These are phyloP conservation scores for Glaucopsyche alexis DNA, from an alignment of 2,888 invertebrate species.

Conservation along the genomic window DNA sequence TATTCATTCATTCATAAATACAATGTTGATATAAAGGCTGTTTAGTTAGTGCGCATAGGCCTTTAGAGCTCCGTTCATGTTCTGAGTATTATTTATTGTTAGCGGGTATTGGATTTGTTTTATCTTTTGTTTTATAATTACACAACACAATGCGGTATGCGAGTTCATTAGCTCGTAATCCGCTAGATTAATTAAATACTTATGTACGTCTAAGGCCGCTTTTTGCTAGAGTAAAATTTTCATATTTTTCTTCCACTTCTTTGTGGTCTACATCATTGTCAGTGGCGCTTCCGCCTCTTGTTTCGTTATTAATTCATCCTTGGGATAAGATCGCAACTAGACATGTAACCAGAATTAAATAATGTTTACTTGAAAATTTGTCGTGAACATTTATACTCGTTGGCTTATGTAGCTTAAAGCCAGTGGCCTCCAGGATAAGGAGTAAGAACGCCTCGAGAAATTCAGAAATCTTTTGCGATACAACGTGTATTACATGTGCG, in stretches of 20 bases:
- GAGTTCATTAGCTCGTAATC: slow-evolving; percentile 5
- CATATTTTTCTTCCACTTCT: background rate
- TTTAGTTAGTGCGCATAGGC: background rate
- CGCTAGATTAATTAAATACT: background rate
- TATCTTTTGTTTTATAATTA: background rate
- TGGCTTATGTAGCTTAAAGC: background rate
- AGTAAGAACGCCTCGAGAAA: background rate
- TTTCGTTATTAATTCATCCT: background rate
- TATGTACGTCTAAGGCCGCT: background rate
- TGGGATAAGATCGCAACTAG: too few relatives aligned
- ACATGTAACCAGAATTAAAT: background rate
- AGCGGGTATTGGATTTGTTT: background rate
- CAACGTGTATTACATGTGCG: background rate
- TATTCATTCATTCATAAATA: too few relatives aligned
- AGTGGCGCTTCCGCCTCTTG: background rate
- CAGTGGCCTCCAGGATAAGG: background rate
- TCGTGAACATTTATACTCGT: background rate
- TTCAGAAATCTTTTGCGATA: slow-evolving; percentile 12
- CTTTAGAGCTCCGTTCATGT: background rate
- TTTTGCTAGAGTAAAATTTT: background rate
- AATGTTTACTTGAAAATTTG: background rate
- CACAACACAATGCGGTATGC: background rate
- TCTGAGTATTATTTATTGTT: background rate
- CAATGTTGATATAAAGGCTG: too few relatives aligned
- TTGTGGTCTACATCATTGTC: background rate